Conservation (phyloP, 2,888 invertebrate genomes). For the Rhogogaster chlorosoma region DNA sequence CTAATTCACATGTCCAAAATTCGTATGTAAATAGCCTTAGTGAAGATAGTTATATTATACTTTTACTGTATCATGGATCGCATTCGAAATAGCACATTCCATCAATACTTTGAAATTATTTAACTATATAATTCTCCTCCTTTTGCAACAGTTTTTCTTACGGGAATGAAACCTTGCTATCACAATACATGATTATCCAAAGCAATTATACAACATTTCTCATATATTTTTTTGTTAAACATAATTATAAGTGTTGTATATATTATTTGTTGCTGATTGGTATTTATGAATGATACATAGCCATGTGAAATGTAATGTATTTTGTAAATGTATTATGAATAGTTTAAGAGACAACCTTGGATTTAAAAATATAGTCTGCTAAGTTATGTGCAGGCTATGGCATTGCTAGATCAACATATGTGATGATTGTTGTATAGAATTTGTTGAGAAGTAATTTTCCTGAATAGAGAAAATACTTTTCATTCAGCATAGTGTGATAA, state of each 20-base stretch:
- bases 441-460: slow-evolving; percentile 36
- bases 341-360: background rate
- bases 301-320: background rate
- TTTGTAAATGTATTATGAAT: background rate
- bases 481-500: slow-evolving; percentile 31
- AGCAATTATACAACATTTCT: background rate
- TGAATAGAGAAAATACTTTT: slow-evolving; percentile 30
- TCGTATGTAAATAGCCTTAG: slow-evolving; percentile 35
- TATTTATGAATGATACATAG: background rate
- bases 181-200: background rate
- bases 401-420: slow-evolving; percentile 44
- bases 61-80: background rate
- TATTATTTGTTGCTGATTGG: background rate
- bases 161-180: background rate
- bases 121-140: background rate
- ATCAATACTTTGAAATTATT: background rate
- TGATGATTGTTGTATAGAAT: slow-evolving; percentile 48
- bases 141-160: background rate
- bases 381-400: slow-evolving; percentile 21
- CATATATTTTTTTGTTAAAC: background rate
- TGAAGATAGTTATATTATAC: background rate
- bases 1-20: slow-evolving; percentile 1
- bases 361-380: background rate
- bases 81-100: slow-evolving; percentile 45
- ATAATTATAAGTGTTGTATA: background rate